Evolutionary conservation across 2,113 vertebrate species (phyloP).

Genomic region (Fulmarus glacialis): DNA sequence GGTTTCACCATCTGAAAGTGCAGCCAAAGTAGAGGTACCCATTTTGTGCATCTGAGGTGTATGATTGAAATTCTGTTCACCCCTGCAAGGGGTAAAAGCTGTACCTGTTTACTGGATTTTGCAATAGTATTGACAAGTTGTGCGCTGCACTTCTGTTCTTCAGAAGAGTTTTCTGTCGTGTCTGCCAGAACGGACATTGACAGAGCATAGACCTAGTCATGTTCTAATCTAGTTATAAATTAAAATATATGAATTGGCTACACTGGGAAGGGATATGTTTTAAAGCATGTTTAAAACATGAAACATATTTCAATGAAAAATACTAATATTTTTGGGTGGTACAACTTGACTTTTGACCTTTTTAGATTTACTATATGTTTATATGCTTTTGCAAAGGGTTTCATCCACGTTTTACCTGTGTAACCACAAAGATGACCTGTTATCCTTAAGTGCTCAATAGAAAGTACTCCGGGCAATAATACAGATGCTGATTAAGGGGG

Average conservation of each 20-base stretch:
- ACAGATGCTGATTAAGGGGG: not conserved
- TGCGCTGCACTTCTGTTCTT: rapidly evolving
- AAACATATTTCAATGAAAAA: not conserved
- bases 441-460: not conserved
- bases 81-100: not conserved
- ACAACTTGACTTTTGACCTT: not conserved
- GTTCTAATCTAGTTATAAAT: not conserved
- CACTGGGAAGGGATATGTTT: not conserved
- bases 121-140: not conserved
- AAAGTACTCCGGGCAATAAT: not conserved
- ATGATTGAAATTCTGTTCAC: not conserved
- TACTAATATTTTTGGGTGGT: not conserved
- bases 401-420: not conserved
- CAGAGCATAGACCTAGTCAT: not conserved
- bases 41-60: not conserved
- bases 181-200: not conserved
- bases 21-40: not conserved
- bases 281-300: not conserved
- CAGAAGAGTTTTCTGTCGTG: not conserved
- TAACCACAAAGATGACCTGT: not conserved
- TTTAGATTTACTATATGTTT: not conserved
- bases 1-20: not conserved
- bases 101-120: not conserved
- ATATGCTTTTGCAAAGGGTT: not conserved
- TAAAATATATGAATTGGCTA: not conserved